These are phyloP conservation scores for Drosophila setosimentum DNA, from an alignment of 2,888 invertebrate species.

Conservation along the genomic window DNA sequence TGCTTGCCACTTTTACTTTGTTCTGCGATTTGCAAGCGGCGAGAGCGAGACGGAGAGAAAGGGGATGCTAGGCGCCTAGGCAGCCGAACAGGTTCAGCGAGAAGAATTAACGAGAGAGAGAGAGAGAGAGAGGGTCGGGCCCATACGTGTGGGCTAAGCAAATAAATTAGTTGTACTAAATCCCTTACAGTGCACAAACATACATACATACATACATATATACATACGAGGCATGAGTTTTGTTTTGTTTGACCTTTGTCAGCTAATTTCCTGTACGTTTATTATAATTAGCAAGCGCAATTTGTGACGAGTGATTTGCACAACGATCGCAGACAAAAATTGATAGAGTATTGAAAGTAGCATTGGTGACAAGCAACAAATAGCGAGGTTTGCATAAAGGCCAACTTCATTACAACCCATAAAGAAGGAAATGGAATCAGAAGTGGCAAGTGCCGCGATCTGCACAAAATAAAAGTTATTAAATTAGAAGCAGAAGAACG, in stretches of 20 bases:
- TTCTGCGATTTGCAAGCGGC: constrained; percentile 12
- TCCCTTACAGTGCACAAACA: not conserved
- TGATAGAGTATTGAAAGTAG: not conserved
- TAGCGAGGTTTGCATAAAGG: not conserved
- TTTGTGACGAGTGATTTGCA: constrained; percentile 14
- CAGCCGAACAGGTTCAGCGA: constrained; percentile 36
- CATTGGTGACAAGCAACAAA: constrained; percentile 6
- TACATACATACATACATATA: not conserved
- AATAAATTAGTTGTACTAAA: constrained; percentile 25
- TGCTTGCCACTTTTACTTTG: constrained; percentile 12
- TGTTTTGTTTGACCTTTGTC: not conserved
- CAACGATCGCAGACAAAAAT: not conserved
- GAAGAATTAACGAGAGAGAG: constrained; percentile 1
- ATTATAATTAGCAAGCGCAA: constrained; percentile 21
- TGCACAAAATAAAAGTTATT: not conserved
- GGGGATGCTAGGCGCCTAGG: constrained; percentile 46
- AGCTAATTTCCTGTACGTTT: constrained; percentile 30
- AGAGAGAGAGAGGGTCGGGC: not conserved
- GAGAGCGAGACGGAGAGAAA: not conserved
- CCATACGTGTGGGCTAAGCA: constrained; percentile 18
- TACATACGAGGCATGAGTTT: not conserved
- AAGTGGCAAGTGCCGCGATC: not conserved
- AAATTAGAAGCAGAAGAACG: not conserved
- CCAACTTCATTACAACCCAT: not conserved
- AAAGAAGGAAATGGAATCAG: not conserved